A percentile compares a stretch with the other conserved stretches of the same genome.
These are phyloP conservation scores for Ceratina calcarata DNA, from an alignment of 1,140 invertebrate genomes.

Conservation along the genomic window DNA sequence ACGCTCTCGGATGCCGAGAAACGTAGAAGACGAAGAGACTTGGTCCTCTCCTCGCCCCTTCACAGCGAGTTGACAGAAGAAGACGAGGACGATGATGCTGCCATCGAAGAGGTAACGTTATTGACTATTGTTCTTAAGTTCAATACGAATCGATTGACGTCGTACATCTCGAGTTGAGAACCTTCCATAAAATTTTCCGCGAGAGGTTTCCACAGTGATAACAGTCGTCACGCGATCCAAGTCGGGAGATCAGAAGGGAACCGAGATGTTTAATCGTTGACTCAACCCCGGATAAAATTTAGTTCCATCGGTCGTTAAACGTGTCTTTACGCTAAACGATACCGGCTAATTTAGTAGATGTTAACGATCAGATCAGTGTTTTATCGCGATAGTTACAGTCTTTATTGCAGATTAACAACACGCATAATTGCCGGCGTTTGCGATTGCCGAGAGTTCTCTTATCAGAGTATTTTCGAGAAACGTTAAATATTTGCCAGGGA, in stretches of 20 bases:
- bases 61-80: constrained; percentile 79
- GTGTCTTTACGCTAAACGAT: constrained; percentile 12
- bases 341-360: constrained; percentile 11
- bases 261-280: background rate
- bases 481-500: constrained; percentile 14
- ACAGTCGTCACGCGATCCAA: background rate
- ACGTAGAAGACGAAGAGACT: constrained; percentile 65
- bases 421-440: background rate
- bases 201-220: constrained; percentile 1
- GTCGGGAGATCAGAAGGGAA: background rate
- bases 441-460: constrained; percentile 7
- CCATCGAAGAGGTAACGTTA: constrained; percentile 82
- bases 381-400: constrained; percentile 2
- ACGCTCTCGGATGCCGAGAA: constrained; percentile 54
- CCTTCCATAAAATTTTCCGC: constrained; percentile 22
- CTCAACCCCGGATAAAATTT: background rate
- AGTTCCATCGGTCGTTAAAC: background rate
- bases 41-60: constrained; percentile 76
- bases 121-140: too few species aligned
- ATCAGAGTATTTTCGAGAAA: constrained; percentile 14
- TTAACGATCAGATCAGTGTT: constrained; percentile 5
- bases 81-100: constrained; percentile 83
- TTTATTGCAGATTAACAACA: constrained; percentile 16
- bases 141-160: too few species aligned
- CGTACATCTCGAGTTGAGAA: background rate